Evolutionary conservation across 2,113 vertebrate species (phyloP), one percentile per base, ranked within the genome.

Genomic region (Phyllopteryx taeniolatus): DNA sequence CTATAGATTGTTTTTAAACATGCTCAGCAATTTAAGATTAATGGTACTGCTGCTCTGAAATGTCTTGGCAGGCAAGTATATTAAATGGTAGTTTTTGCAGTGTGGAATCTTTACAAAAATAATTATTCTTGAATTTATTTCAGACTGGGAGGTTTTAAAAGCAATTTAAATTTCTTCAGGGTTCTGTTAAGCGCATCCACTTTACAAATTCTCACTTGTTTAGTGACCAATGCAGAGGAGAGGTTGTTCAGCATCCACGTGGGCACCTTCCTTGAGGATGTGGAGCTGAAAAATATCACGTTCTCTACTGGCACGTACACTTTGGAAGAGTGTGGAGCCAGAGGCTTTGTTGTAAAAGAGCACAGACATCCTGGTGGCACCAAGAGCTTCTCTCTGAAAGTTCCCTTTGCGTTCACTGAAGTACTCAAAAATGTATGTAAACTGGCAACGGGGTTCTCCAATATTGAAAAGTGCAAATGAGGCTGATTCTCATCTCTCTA

Each of bases 221-320:
- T 76, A 94, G 93, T 80, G 22, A 92, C 92, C 0, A 79, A 83
- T 57, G 20, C 86, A 19, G 87, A 85, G 1, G 43, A 44, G 0
- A 59, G 77, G 0, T 1, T 92, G 44, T 94, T 96, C 80, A 90
- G 68, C 1, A 33, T 93, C 14, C 67, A 85, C 0, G 22, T 94
- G 59, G 94, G 95, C 10, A 70, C 59, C 0, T 95, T 96, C 72
- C 86, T 96, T 4, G 71, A 88, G 20, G 95, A 95, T 67, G 93
- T 94, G 17, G 81, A 81, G 60, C 89, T 96, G 70, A 76, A 84
- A 39, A 94, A 93, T 63, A 54, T 98, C 63, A 94, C 92, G 0
- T 83, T 93, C 61, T 75, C 84, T 1, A 88, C 71, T 0, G 68
- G 68, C 4, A 80, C 88, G 12, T 59, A 94, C 44, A 42, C 91